These are phyloP conservation scores for Pelusios castaneus DNA, from an alignment of 2,113 vertebrate species.

Conservation along the genomic window DNA sequence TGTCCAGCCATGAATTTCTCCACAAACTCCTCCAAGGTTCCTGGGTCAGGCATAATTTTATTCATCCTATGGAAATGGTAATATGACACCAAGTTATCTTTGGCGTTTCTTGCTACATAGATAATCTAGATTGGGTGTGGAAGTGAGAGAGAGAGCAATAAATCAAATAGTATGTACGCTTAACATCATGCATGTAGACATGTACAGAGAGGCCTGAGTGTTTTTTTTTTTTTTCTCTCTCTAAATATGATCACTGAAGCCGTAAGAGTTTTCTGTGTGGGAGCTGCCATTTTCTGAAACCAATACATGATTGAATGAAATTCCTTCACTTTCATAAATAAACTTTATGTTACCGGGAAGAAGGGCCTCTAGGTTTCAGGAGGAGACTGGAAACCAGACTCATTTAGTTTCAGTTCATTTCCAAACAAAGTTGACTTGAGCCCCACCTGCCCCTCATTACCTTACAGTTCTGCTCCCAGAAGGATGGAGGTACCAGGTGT, in stretches of 20 bases:
- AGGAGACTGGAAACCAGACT: not conserved
- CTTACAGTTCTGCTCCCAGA: conserved; percentile 80
- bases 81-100: conserved; percentile 86
- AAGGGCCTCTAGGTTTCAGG: not conserved
- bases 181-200: not conserved
- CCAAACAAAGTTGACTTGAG: not conserved
- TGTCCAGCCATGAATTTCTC: conserved; percentile 81
- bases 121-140: conserved; percentile 74
- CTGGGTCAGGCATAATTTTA: conserved; percentile 76
- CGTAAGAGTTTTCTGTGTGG: conserved; percentile 10
- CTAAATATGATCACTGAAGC: not conserved
- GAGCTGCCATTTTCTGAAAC: conserved; percentile 5
- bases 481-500: conserved; percentile 78
- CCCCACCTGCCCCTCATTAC: conserved; percentile 50
- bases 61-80: conserved; percentile 89
- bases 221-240: not conserved
- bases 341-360: not conserved
- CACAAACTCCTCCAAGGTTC: conserved; percentile 81
- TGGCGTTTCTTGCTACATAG: conserved; percentile 87
- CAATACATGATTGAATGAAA: fast-evolving
- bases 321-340: not conserved
- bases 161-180: not conserved
- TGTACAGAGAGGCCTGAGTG: not conserved
- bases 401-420: not conserved
- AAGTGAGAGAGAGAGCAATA: conserved; percentile 4